Base-by-base conservation (phyloP, 2,888 invertebrate species). In the Acanthosepion lycidas region DNA sequence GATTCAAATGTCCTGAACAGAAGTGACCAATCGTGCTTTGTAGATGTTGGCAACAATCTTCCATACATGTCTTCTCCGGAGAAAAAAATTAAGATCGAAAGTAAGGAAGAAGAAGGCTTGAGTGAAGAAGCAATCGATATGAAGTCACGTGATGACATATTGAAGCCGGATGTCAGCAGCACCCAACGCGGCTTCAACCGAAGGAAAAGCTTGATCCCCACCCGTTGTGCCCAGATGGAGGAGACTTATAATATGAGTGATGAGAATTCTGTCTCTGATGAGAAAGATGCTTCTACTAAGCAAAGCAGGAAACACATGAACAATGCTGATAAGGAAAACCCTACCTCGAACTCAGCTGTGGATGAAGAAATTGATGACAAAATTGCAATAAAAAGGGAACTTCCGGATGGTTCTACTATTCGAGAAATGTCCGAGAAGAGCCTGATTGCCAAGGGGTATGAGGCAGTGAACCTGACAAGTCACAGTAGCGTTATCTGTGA, bases 191-290 rank as follows among this genome's bases (percentile, higher is more conserved):
- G 96, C 8, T 95, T 96, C 55, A 97, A 96, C 94, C 95, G 97
- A 53, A 95, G 97, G 94, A 97, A 97, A 95, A 97, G 96, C 95
- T 96, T 96, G 78, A 96, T 96, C 51, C 97, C 97, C 18, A 97
- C 96, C 28, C 95, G 97, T 33, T 97, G 96, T 95, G 96, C 97
- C 91, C 97, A 96, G 94, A 96, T 96, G 78, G 96, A 95, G 28
- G 96, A 96, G 55, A 95, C 95, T 93, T 95, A 95, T 94, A 95
- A 95, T 33, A 95, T 96, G 95, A 96, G 96, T 94, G 97, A 97
- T 94, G 97, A 97, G 78, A 96, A 96, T 94, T 93, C 93, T n/a
- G n/a, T 93, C 51, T 96, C 95, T 18, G 95, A 96, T 94, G 96
- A 96, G 91, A 95, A 95, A 94, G 96, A 96, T 91, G 92, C 94